Evolutionary conservation across 2,888 invertebrate species (phyloP).

Genomic region (Acanthosepion esculentum): DNA sequence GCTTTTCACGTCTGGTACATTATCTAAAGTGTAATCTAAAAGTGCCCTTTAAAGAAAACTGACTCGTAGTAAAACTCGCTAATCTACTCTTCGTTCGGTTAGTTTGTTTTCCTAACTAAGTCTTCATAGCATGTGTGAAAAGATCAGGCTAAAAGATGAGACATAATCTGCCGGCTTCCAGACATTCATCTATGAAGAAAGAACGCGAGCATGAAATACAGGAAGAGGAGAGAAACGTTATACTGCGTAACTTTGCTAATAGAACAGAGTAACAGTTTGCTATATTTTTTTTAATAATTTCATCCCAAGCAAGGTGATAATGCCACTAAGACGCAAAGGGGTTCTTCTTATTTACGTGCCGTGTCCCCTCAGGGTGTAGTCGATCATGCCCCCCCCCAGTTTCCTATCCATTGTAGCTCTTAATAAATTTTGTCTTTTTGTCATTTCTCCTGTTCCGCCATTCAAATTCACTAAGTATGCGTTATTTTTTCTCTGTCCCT

Average conservation of each 20-base stretch:
- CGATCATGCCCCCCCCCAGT: not conserved
- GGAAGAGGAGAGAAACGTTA: not conserved
- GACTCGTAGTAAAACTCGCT: constrained; percentile 20
- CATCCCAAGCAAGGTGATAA: no score
- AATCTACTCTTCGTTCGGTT: not conserved
- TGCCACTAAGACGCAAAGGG: no score
- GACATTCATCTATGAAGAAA: not conserved
- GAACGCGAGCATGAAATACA: not conserved
- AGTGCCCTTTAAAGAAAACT: not conserved
- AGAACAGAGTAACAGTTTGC: no score
- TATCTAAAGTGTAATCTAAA: not conserved
- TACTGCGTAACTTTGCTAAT: no score
- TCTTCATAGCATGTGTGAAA: not conserved
- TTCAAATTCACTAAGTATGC: no score
- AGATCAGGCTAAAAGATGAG: not conserved
- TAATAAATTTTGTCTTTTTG: no score
- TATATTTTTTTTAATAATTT: no score
- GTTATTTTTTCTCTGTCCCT: no score
- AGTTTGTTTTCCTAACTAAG: not conserved
- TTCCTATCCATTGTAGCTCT: no score
- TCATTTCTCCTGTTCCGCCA: no score
- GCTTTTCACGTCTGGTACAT: not conserved
- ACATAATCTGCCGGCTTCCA: not conserved
- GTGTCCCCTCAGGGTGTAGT: no score
- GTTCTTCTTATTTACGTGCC: no score